Evolutionary conservation across 1,140 invertebrate species (phyloP).

Genomic region (Gonioctena quinquepunctata): DNA sequence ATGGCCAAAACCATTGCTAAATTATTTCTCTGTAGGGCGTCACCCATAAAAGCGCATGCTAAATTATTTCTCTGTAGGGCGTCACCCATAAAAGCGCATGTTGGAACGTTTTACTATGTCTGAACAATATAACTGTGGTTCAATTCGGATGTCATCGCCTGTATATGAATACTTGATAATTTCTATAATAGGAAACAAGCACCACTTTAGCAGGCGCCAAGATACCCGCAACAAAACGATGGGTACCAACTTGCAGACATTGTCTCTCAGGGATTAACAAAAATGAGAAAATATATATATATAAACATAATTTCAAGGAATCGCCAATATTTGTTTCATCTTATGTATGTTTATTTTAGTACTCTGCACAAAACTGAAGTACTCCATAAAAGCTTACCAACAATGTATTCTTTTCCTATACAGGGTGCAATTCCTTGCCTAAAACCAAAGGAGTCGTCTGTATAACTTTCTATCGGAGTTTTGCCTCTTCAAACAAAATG

Average conservation of each 20-base stretch:
- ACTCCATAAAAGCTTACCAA: no score
- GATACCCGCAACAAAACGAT: background rate
- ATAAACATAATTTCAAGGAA: no score
- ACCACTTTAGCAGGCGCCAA: background rate
- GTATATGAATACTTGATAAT: background rate
- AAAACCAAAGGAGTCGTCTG: no score
- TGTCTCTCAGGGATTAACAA: no score
- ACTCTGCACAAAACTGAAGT: no score
- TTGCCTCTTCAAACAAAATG: no score
- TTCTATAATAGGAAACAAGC: conserved; percentile 7
- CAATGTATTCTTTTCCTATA: no score
- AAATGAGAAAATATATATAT: background rate
- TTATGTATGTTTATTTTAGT: no score
- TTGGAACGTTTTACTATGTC: background rate
- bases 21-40: background rate
- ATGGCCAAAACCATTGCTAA: background rate
- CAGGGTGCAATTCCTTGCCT: no score
- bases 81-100: background rate
- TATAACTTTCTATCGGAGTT: no score
- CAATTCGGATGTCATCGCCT: background rate
- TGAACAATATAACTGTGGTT: background rate
- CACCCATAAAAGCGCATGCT: background rate
- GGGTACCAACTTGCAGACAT: background rate
- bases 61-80: background rate
- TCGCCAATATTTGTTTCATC: no score